phyloP scores from a whole-genome alignment of 1,140 invertebrate species.

The Drosophila persimilis region DNA sequence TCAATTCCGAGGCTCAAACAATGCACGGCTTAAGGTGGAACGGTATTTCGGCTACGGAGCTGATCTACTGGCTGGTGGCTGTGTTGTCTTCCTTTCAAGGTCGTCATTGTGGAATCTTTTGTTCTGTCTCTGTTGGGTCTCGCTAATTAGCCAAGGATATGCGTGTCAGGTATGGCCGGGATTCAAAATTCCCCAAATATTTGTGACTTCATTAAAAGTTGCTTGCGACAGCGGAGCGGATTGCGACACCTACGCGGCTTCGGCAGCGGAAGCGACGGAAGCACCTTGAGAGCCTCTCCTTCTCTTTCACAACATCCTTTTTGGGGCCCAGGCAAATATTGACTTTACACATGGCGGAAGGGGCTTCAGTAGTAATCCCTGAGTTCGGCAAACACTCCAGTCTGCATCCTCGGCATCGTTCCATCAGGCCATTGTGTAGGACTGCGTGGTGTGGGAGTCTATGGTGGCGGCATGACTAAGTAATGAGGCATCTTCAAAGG shows the following conservation, averaged over 20 bases:
- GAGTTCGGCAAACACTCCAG: conserved; percentile 48
- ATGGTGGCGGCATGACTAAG: conserved; percentile 52
- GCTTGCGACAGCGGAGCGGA: conserved; percentile 3
- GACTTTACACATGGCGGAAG: conserved; percentile 33
- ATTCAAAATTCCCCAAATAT: conserved; percentile 36
- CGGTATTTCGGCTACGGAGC: too few species aligned
- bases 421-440: not conserved
- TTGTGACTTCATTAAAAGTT: conserved; percentile 54
- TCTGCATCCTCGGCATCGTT: not conserved
- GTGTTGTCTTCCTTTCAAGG: conserved; percentile 20
- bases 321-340: conserved; percentile 55
- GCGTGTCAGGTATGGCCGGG: conserved; percentile 41
- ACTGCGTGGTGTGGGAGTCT: not conserved
- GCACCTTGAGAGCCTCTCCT: conserved; percentile 13
- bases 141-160: conserved; percentile 49
- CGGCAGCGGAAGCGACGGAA: conserved; percentile 8
- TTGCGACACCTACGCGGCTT: conserved; percentile 17
- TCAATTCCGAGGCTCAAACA: conserved; percentile 20
- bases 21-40: not conserved
- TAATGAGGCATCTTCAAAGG: conserved; percentile 54
- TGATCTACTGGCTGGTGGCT: not conserved
- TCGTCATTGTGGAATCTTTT: conserved; percentile 15
- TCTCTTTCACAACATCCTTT: conserved; percentile 21
- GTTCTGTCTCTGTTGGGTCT: conserved; percentile 9
- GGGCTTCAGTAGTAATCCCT: conserved; percentile 44